These are phyloP conservation scores for Porites lobata DNA, from an alignment of 92 coral and sea anemone species.

Conservation along the genomic window DNA sequence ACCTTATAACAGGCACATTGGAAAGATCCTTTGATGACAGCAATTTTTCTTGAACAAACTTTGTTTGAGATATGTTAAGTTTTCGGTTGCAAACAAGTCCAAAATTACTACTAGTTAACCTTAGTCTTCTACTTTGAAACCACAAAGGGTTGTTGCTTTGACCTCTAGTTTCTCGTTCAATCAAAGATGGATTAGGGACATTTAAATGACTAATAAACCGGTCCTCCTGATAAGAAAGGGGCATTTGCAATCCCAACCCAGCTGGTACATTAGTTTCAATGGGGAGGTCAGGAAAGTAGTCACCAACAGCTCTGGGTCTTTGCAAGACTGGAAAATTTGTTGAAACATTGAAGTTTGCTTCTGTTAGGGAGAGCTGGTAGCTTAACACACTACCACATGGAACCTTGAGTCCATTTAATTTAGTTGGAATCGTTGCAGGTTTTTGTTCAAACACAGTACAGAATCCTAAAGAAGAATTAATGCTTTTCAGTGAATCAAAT, in stretches of 20 bases:
- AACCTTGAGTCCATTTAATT: too few relatives aligned
- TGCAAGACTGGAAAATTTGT: constrained; percentile 57
- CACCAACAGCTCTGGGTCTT: constrained; percentile 33
- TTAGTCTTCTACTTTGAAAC: constrained; percentile 61
- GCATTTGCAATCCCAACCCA: constrained; percentile 50
- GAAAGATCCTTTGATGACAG: constrained; percentile 53
- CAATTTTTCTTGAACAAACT: constrained; percentile 31
- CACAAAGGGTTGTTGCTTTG: constrained; percentile 66
- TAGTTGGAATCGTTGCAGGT: too few relatives aligned
- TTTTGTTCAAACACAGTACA: too few relatives aligned
- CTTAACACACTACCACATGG: too few relatives aligned
- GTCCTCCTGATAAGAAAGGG: constrained; percentile 55
- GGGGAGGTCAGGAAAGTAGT: constrained; percentile 59
- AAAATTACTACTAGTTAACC: constrained; percentile 78
- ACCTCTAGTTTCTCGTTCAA: constrained; percentile 74
- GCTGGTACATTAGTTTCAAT: constrained; percentile 22
- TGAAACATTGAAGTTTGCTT: too few relatives aligned
- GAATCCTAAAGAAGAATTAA: too few relatives aligned
- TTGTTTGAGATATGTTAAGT: constrained; percentile 55
- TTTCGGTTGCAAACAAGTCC: constrained; percentile 69
- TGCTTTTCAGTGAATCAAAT: too few relatives aligned
- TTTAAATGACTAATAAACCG: constrained; percentile 50
- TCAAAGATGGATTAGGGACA: constrained; percentile 47
- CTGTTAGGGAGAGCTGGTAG: too few relatives aligned
- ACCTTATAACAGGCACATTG: constrained; percentile 52